These are phyloP conservation scores for Nephrocerus scutellatus DNA, from an alignment of 2,888 invertebrate species.

Conservation along the genomic window DNA sequence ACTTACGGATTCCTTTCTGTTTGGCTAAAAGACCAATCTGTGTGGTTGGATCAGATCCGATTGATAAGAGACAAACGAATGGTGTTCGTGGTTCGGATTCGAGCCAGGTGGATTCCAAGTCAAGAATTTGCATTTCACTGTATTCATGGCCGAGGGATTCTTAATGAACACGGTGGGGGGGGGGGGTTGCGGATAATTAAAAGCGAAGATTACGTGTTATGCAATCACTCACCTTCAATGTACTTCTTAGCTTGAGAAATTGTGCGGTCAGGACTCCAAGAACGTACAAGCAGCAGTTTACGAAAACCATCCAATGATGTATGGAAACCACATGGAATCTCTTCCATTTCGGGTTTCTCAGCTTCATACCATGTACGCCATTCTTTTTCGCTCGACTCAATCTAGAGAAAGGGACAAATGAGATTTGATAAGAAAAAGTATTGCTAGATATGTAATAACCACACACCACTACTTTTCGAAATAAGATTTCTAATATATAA, in stretches of 20 bases:
- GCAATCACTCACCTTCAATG: slow-evolving; percentile 60
- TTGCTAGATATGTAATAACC: no score
- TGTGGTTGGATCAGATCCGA: slow-evolving; percentile 94
- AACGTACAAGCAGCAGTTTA: slow-evolving; percentile 77
- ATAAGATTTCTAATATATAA: no score
- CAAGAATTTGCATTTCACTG: slow-evolving; percentile 86
- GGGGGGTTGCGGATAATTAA: not conserved
- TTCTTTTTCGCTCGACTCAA: slow-evolving; percentile 77
- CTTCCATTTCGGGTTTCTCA: slow-evolving; percentile 86
- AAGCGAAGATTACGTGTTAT: not conserved
- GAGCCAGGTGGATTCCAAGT: slow-evolving; percentile 81
- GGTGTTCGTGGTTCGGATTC: slow-evolving; percentile 87
- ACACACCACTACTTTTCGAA: no score
- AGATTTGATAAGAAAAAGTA: not conserved
- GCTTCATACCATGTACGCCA: slow-evolving; percentile 90
- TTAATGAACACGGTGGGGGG: slow-evolving; percentile 25
- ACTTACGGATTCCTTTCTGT: slow-evolving; percentile 72
- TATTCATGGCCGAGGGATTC: slow-evolving; percentile 81
- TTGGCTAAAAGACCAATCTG: slow-evolving; percentile 85
- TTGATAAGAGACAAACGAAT: slow-evolving; percentile 85
- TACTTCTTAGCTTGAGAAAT: slow-evolving; percentile 88
- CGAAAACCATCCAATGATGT: slow-evolving; percentile 80
- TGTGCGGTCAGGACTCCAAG: slow-evolving; percentile 93
- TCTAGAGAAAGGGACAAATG: slow-evolving; percentile 49
- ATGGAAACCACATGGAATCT: slow-evolving; percentile 84